Percentiles rank a stretch among this genome's conserved stretches.
Conservation (phyloP, 2,797 vertebrate species). For the Gymnothorax reevesii region DNA sequence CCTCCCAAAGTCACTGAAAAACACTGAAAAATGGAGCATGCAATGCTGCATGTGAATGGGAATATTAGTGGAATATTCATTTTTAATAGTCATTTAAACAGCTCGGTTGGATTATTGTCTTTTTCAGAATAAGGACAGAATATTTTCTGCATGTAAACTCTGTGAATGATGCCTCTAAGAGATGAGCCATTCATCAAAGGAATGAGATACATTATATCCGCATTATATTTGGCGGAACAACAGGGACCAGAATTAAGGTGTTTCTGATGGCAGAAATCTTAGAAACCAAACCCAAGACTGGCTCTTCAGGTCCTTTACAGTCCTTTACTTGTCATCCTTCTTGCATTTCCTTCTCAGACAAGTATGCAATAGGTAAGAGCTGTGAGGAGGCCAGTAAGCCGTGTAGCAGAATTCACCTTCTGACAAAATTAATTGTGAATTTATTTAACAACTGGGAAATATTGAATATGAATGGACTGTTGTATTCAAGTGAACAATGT, state of each 20-base stretch:
- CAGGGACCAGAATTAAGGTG: not conserved
- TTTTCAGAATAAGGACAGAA: no score
- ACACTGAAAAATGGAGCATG: no score
- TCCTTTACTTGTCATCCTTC: not conserved
- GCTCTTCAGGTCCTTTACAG: not conserved
- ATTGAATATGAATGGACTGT: not conserved
- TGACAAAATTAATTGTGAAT: not conserved
- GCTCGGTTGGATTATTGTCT: no score
- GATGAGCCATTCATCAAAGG: not conserved
- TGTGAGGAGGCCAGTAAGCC: not conserved
- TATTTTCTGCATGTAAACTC: no score
- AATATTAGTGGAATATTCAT: no score
- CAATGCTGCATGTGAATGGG: no score
- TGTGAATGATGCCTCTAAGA: not conserved
- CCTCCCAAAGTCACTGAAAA: constrained; percentile 32
- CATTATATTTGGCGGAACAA: not conserved
- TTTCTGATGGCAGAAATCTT: not conserved
- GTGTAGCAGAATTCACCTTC: not conserved
- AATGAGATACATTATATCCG: not conserved
- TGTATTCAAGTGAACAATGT: not conserved
- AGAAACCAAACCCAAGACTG: not conserved
- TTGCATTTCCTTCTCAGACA: not conserved
- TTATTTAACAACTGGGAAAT: not conserved
- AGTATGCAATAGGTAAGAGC: not conserved
- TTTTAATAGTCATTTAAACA: no score